These are phyloP conservation scores for Allygus modestus DNA, from an alignment of 2,888 invertebrate genomes.

Conservation along the genomic window DNA sequence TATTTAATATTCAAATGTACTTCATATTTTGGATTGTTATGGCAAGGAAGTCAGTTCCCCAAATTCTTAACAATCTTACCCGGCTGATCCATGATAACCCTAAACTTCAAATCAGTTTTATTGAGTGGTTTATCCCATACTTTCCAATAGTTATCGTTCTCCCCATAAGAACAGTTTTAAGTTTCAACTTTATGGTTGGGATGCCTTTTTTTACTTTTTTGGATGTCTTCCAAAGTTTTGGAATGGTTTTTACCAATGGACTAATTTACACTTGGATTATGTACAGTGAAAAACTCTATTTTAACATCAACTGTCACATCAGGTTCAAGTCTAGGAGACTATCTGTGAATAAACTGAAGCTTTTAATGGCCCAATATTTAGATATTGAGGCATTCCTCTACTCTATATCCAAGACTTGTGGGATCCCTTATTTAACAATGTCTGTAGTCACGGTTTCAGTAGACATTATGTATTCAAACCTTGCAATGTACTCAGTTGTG, in stretches of 20 bases:
- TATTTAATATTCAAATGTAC: neutral
- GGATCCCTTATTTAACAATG: slow-evolving; percentile 12
- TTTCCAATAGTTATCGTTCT: neutral
- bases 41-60: slow-evolving; percentile 1
- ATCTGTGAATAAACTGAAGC: neutral
- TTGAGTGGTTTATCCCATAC: neutral
- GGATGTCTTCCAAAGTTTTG: neutral
- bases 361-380: slow-evolving; percentile 3
- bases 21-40: slow-evolving; percentile 4
- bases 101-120: neutral
- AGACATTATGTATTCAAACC: neutral
- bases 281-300: neutral
- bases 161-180: neutral
- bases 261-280: slow-evolving; percentile 19
- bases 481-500: too few species aligned
- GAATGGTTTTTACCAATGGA: slow-evolving; percentile 9
- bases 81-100: neutral
- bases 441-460: neutral
- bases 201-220: neutral
- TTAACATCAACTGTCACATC: neutral
- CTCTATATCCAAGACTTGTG: slow-evolving; percentile 5
- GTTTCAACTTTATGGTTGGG: neutral
- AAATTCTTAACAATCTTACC: neutral
- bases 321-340: neutral
- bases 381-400: neutral